Evolutionary conservation across 2,797 vertebrate species (phyloP).

Genomic region (Microhierax caerulescens): DNA sequence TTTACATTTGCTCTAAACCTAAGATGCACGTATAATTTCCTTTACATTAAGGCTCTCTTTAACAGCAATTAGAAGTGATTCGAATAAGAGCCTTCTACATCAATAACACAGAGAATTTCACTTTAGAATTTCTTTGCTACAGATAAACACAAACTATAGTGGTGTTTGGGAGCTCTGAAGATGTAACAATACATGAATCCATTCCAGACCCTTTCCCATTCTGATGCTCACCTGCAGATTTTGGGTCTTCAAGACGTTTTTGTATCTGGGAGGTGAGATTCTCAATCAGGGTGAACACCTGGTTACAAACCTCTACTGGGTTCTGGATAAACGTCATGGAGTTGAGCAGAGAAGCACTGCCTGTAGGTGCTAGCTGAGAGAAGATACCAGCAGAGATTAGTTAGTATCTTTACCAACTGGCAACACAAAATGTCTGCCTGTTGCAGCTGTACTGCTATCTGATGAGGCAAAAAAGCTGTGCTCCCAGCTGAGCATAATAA

Average conservation of each 20-base stretch:
- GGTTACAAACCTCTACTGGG: constrained; percentile 89
- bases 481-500: background rate
- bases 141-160: background rate
- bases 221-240: constrained; percentile 84
- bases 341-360: constrained; percentile 86
- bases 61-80: background rate
- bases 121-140: background rate
- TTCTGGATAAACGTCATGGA: constrained; percentile 93
- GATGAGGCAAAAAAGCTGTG: background rate
- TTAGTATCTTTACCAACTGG: background rate
- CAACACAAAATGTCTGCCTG: background rate
- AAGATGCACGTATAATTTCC: background rate
- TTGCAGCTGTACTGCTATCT: background rate
- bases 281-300: constrained; percentile 91
- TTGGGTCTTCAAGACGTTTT: constrained; percentile 91
- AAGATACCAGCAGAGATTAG: background rate
- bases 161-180: background rate
- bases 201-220: background rate
- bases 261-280: constrained; percentile 93
- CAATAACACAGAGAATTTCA: background rate
- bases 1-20: background rate
- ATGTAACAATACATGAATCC: background rate
- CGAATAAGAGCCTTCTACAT: background rate
- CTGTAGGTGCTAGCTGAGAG: constrained; percentile 89
- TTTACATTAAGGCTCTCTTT: background rate